A percentile compares a stretch with the other conserved stretches of the same genome.
Conservation (phyloP, 2,888 invertebrate genomes). For the Sarcophaga caerulescens region DNA sequence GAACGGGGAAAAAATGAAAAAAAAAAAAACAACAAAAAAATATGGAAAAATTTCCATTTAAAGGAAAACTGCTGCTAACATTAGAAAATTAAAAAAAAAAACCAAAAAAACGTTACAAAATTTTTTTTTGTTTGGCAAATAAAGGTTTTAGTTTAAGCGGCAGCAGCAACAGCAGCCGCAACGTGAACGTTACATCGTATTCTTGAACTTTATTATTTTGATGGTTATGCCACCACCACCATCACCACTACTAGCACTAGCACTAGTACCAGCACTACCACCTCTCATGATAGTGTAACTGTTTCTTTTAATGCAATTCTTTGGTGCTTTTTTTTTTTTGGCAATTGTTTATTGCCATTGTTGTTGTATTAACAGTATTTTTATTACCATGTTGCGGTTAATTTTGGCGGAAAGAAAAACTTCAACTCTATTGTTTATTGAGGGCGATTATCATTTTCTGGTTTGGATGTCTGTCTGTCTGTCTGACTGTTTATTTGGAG, state of each 20-base stretch:
- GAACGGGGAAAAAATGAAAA: neutral
- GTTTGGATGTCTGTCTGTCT: neutral
- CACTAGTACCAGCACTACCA: no score
- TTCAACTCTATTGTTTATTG: slow-evolving; percentile 55
- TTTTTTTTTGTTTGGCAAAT: slow-evolving; percentile 3
- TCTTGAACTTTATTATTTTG: slow-evolving; percentile 66
- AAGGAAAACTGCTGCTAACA: neutral
- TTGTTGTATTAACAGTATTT: slow-evolving; percentile 13
- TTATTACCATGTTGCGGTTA: slow-evolving; percentile 36
- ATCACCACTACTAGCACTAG: no score
- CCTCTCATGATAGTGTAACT: slow-evolving; percentile 18
- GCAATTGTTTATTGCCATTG: slow-evolving; percentile 6
- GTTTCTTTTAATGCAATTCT: neutral
- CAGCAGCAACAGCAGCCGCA: no score
- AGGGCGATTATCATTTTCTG: slow-evolving; percentile 54
- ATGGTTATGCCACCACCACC: slow-evolving; percentile 15
- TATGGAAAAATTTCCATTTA: neutral
- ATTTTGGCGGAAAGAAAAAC: slow-evolving; percentile 27
- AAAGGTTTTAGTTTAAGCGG: neutral
- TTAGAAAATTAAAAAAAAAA: neutral
- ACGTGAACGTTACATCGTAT: slow-evolving; percentile 42
- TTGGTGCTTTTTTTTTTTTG: slow-evolving; percentile 13
- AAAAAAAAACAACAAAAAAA: neutral
- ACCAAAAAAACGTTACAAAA: neutral
- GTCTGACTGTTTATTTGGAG: slow-evolving; percentile 1